Evolutionary conservation across 2,113 vertebrate genomes (phyloP), one percentile per base, ranked within the genome.

Genomic region (Limnothrissa miodon): DNA sequence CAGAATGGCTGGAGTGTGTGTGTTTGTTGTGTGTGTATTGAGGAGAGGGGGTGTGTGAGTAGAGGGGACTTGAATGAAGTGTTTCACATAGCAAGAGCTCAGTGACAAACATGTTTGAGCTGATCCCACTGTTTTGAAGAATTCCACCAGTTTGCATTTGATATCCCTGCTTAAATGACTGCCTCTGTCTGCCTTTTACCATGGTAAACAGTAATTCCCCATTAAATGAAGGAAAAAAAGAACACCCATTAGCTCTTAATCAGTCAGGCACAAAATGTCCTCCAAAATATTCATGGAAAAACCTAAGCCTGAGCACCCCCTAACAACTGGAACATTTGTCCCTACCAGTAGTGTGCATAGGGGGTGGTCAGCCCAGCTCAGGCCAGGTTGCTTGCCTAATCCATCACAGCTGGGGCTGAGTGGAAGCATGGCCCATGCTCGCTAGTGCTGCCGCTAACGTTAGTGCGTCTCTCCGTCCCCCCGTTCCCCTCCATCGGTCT

Each of bases 181-280:
- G 9, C 11, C 2, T 17, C 62, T 70, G 3, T 70, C 1, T 70
- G 25, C 13, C 29, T 70, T 36, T 70, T 70, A 10, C 29, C 29
- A 39, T 0, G 15, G 66, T 36, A 33, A 74, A 74, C 25, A 70
- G 15, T 70, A 70, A 13, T 36, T 74, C 25, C 66, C 66, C 25
- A 33, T 74, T 42, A 42, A 42, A 42, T 2, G 6, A 42, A 42
- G 17, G 19, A 36, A 74, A 29, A 6, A 66, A 29, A 66, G 8
- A n/a, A 29, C 33, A 11, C 29, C 29, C 19, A 74, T 74, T 74
- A 74, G 33, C 66, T 70, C n/a, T 13, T 74, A 74, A 74, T 74
- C 66, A 74, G 66, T 74, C 66, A 74, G 66, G 29, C 66, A 74
- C 66, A 74, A 74, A 74, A 74, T 74, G 29, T 74, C 29, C 29